A percentile compares a stretch with the other conserved stretches of the same genome.
Evolutionary conservation across 1,140 invertebrate genomes (phyloP).

Genomic region (Forficula auricularia): DNA sequence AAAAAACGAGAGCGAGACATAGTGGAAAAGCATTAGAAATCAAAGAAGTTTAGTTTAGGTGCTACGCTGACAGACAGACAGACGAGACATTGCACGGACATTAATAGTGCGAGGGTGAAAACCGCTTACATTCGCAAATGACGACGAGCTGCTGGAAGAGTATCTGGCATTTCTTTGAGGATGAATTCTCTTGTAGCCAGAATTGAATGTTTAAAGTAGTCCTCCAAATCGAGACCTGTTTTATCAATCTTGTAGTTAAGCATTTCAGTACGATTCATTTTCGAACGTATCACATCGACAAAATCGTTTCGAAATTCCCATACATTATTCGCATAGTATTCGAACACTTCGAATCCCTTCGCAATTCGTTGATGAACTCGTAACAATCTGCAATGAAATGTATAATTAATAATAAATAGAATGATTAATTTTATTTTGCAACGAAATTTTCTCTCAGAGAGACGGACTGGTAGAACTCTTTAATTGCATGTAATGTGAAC

Average conservation of each 20-base stretch:
- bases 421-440: too few species aligned
- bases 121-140: constrained; percentile 46
- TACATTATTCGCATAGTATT: constrained; percentile 70
- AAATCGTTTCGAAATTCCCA: constrained; percentile 62
- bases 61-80: too few species aligned
- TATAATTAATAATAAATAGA: background rate
- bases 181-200: constrained; percentile 54
- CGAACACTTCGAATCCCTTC: constrained; percentile 69
- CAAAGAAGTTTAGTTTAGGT: background rate
- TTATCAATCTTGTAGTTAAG: constrained; percentile 48
- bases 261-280: too few species aligned
- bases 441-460: too few species aligned
- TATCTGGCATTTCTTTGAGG: constrained; percentile 65
- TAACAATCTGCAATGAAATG: constrained; percentile 38
- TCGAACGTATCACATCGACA: constrained; percentile 21
- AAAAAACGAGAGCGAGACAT: too few species aligned
- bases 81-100: too few species aligned
- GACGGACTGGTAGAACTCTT: too few species aligned
- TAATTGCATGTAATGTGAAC: background rate
- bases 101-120: too few species aligned
- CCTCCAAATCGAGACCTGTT: constrained; percentile 45
- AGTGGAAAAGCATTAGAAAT: constrained; percentile 3
- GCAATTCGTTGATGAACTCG: constrained; percentile 54
- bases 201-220: constrained; percentile 57
- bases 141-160: constrained; percentile 55